phyloP scores from a whole-genome alignment of 1,140 invertebrate genomes.

The Drosophila saltans region DNA sequence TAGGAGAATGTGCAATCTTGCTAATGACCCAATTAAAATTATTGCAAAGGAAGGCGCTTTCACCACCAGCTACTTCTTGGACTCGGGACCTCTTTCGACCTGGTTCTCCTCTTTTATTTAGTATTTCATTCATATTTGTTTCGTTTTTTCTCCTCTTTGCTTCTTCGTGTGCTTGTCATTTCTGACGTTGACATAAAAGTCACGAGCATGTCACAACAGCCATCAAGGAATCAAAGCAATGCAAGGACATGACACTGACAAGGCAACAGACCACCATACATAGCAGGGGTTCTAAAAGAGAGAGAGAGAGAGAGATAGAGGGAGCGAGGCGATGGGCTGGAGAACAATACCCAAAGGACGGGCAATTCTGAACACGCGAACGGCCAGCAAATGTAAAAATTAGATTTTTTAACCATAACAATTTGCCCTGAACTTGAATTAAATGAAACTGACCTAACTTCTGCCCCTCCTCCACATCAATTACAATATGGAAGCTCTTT shows the following conservation, averaged over 20 bases:
- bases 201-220: slow-evolving; percentile 24
- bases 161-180: slow-evolving; percentile 12
- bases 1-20: slow-evolving; percentile 17
- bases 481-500: slow-evolving; percentile 6
- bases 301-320: neutral
- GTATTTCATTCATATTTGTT: neutral
- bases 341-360: neutral
- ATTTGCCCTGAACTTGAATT: slow-evolving; percentile 9
- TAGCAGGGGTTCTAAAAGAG: neutral
- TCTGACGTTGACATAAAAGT: slow-evolving; percentile 24
- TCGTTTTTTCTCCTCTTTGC: neutral
- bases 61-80: slow-evolving; percentile 3
- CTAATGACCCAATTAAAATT: slow-evolving; percentile 36
- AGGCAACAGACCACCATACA: too few relatives aligned
- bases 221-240: slow-evolving; percentile 16
- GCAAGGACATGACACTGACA: slow-evolving; percentile 24
- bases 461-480: neutral
- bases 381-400: slow-evolving; percentile 5
- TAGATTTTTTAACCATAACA: slow-evolving; percentile 8
- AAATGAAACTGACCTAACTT: slow-evolving; percentile 1
- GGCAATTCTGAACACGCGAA: slow-evolving; percentile 1
- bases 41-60: slow-evolving; percentile 24
- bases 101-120: neutral
- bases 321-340: neutral
- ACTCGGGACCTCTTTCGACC: slow-evolving; percentile 7